Evolutionary conservation across 1,140 invertebrate species (phyloP), one percentile per base, ranked within the genome.

Genomic region (Saccostrea echinata): DNA sequence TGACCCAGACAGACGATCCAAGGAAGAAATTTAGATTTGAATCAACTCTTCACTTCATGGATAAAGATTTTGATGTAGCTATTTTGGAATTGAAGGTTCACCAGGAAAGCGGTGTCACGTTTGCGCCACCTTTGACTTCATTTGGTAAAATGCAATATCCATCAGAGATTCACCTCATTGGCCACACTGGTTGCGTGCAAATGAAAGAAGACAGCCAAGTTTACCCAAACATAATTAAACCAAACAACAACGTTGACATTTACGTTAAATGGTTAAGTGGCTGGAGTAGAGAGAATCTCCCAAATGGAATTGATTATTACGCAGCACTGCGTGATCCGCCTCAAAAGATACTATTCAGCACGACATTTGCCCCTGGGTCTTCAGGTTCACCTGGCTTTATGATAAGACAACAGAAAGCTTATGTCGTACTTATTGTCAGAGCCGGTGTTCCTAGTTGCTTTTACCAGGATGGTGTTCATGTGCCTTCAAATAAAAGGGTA

Each of bases 161-260:
- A 13, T 27, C 12, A 30, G 64, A 71, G 24, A 13, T 71, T 71
- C 64, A 71, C 24, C 27, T 71, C 8, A 71, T 71, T 71, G 64
- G 64, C 24, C 64, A 71, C 27, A 21, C 27, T 13, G 64, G 64
- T 27, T 21, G 64, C 13, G 64, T 71, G 6, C 64, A 71, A 30
- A 71, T 71, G 64, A 71, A 27, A 30, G 64, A 71, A 30, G 64
- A 71, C 27, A 71, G 64, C 24, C n/a, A 71, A 30, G 64, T 71
- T 13, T 71, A 33, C 27, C 64, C 64, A 27, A 21, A 21, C 43
- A 43, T 43, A 18, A 57, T 57, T 12, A 71, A 24, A 30, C 27
- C 64, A 71, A 13, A 30, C 64, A 71, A 30, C 64, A 6, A 57
- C 3, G n/a, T 13, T 13, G 27, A 71, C 24, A 13, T 3, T 8